phyloP scores from a whole-genome alignment of 2,113 vertebrate species.

The Bathybates hornii region DNA sequence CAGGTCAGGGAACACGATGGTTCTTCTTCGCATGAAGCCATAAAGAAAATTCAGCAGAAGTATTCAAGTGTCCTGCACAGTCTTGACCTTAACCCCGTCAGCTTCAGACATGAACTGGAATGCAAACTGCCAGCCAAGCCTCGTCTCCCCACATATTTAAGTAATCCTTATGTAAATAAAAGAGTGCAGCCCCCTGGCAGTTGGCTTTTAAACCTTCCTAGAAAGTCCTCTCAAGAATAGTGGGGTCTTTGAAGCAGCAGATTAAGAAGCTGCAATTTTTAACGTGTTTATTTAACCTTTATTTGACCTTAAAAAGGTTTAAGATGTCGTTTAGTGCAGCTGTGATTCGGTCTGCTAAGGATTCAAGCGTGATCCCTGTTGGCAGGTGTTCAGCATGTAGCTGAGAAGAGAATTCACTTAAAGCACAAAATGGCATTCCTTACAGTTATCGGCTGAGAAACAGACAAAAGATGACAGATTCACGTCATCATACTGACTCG shows the following conservation, averaged over 20 bases:
- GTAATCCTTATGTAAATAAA: neutral
- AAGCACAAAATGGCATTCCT: neutral
- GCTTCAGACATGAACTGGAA: neutral
- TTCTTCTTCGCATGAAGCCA: accelerated
- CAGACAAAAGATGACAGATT: neutral
- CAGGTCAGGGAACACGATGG: accelerated
- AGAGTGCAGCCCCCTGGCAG: neutral
- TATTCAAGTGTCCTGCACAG: neutral
- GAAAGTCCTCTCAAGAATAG: neutral
- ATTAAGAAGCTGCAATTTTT: neutral
- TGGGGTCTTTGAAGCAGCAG: neutral
- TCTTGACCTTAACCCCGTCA: neutral
- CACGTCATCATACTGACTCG: neutral
- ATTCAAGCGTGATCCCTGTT: neutral
- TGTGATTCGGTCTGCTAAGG: neutral
- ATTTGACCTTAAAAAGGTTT: neutral
- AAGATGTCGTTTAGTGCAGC: neutral
- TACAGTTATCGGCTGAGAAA: neutral
- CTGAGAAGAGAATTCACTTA: neutral
- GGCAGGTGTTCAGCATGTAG: neutral
- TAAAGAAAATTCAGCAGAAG: neutral
- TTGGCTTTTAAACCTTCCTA: neutral
- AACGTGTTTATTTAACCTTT: neutral
- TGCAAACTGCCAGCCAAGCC: neutral
- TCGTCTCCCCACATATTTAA: neutral